phyloP scores from a whole-genome alignment of 2,113 vertebrate species.

The Notarius quadriscutis region DNA sequence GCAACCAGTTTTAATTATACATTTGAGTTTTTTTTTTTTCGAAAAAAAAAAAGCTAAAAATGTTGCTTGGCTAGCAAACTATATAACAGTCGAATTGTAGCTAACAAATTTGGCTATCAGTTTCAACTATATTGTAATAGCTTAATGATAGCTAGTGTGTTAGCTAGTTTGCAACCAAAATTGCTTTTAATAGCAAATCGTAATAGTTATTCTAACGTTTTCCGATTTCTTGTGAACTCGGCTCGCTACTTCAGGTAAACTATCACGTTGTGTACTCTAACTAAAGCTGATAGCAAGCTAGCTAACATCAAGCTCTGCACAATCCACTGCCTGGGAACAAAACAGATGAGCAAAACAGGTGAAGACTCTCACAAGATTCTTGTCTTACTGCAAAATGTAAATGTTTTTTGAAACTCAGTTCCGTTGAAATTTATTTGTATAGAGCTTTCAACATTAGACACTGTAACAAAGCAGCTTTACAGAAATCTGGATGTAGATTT shows the following conservation, averaged over 20 bases:
- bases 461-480: background rate
- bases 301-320: background rate
- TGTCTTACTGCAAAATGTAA: background rate
- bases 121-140: background rate
- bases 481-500: background rate
- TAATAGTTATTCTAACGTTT: background rate
- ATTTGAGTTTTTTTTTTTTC: background rate
- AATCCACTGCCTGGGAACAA: background rate
- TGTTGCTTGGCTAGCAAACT: background rate
- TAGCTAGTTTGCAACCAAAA: background rate
- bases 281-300: background rate
- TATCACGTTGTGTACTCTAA: background rate
- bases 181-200: background rate
- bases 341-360: background rate
- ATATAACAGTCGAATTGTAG: background rate
- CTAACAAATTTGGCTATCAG: background rate
- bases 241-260: background rate
- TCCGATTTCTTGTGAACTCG: background rate
- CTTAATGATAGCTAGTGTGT: background rate
- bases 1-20: background rate
- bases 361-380: background rate
- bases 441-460: background rate
- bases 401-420: background rate
- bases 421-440: background rate
- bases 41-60: background rate